These are phyloP conservation scores for Drosophila quadrilineata DNA, from an alignment of 1,140 invertebrate species.

Conservation along the genomic window DNA sequence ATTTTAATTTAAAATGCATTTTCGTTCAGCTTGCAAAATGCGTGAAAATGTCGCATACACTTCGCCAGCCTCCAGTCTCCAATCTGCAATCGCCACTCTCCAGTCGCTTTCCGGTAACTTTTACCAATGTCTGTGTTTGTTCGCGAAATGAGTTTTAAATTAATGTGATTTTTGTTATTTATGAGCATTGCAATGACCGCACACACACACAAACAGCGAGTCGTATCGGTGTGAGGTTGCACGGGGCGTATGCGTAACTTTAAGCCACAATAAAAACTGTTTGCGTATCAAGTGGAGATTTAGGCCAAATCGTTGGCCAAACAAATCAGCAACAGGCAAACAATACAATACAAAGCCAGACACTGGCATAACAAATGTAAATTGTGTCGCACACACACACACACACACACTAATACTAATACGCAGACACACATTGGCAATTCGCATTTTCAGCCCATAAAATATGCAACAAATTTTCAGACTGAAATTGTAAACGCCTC, in stretches of 20 bases:
- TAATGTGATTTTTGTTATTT: constrained; percentile 79
- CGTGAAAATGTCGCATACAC: constrained; percentile 1
- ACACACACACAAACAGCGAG: too few relatives aligned
- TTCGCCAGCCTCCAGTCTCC: neutral
- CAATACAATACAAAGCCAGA: constrained; percentile 3
- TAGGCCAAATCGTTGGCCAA: constrained; percentile 37
- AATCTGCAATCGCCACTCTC: too few relatives aligned
- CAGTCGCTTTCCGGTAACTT: neutral
- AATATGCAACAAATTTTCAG: constrained; percentile 73
- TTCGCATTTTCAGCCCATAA: constrained; percentile 50
- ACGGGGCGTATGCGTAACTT: constrained; percentile 52
- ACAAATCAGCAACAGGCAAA: constrained; percentile 58
- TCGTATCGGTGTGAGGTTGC: too few relatives aligned
- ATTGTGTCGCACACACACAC: constrained; percentile 13
- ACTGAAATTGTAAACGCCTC: constrained; percentile 43
- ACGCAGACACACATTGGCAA: neutral
- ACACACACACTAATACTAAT: neutral
- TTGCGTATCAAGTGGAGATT: constrained; percentile 5
- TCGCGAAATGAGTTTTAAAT: constrained; percentile 77
- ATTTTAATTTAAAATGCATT: constrained; percentile 80
- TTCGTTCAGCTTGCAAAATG: constrained; percentile 39
- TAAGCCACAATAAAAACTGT: constrained; percentile 35
- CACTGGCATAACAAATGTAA: constrained; percentile 30
- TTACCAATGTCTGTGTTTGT: constrained; percentile 49
- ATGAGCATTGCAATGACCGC: constrained; percentile 37